Evolutionary conservation across 2,888 invertebrate species (phyloP).

Genomic region (Colostygia pectinataria): DNA sequence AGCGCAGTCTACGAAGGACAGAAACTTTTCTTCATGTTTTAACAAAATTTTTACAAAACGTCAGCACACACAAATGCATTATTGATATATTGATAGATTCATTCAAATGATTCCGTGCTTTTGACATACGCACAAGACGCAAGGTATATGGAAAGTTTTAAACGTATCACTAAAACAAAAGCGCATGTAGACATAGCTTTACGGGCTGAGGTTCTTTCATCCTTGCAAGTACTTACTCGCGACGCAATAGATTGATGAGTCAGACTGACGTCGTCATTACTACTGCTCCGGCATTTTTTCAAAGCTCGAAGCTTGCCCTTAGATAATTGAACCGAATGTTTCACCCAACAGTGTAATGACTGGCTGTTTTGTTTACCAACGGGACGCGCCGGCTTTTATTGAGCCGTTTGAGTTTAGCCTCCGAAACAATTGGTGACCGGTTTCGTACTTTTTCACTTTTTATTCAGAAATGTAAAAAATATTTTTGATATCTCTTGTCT

Average conservation of each 20-base stretch:
- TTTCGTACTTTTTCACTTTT: constrained; percentile 52
- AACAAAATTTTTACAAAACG: no score
- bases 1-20: no score
- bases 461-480: constrained; percentile 18
- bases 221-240: constrained; percentile 32
- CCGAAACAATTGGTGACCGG: constrained; percentile 55
- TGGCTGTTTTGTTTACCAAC: constrained; percentile 76
- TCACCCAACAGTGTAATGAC: constrained; percentile 75
- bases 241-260: constrained; percentile 73
- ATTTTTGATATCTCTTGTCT: constrained; percentile 24
- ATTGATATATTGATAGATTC: no score
- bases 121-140: constrained; percentile 15
- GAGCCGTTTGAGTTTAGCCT: constrained; percentile 69
- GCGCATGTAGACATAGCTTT: no score
- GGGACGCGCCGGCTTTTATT: constrained; percentile 71
- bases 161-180: no score
- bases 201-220: background rate
- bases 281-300: constrained; percentile 62
- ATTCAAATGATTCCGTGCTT: no score
- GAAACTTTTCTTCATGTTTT: no score
- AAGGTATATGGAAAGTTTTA: no score
- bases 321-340: constrained; percentile 79
- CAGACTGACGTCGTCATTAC: constrained; percentile 76
- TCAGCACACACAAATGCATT: no score
- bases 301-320: constrained; percentile 38